Evolutionary conservation across 1,140 invertebrate species (phyloP).

Genomic region (Archivesica marissinica): DNA sequence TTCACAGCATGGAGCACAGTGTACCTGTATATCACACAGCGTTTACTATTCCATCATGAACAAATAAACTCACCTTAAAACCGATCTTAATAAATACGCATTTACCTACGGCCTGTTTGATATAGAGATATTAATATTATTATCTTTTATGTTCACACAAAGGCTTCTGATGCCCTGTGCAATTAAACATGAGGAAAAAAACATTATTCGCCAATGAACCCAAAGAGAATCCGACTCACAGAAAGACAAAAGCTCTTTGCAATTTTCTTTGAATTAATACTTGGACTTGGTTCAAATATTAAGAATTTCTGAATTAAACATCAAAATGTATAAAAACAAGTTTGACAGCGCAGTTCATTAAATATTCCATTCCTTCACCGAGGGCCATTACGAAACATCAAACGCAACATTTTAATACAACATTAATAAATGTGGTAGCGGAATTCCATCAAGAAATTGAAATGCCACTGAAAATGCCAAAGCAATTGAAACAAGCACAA

Average conservation of each 20-base stretch:
- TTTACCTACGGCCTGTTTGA: no score
- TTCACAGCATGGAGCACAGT: no score
- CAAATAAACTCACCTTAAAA: no score
- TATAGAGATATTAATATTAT: no score
- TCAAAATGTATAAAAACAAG: conserved; percentile 62
- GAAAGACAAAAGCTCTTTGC: conserved; percentile 52
- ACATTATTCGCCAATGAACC: not conserved
- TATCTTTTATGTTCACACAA: no score
- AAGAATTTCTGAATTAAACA: conserved; percentile 62
- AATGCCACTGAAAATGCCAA: conserved; percentile 58
- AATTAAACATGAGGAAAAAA: no score
- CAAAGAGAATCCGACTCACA: conserved; percentile 1
- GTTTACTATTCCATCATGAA: no score
- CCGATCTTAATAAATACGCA: no score
- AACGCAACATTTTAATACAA: conserved; percentile 56
- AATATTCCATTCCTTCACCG: conserved; percentile 50
- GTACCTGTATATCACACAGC: no score
- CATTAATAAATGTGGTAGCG: conserved; percentile 47
- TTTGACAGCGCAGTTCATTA: conserved; percentile 52
- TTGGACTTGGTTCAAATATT: conserved; percentile 59
- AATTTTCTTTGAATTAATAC: conserved; percentile 35
- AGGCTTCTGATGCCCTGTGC: no score
- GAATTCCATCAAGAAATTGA: conserved; percentile 55
- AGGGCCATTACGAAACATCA: conserved; percentile 55
- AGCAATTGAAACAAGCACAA: conserved; percentile 50